A percentile compares a stretch with the other conserved stretches of the same genome.
These are phyloP conservation scores for Vandiemenella viatica DNA, from an alignment of 2,888 invertebrate genomes.

Conservation along the genomic window DNA sequence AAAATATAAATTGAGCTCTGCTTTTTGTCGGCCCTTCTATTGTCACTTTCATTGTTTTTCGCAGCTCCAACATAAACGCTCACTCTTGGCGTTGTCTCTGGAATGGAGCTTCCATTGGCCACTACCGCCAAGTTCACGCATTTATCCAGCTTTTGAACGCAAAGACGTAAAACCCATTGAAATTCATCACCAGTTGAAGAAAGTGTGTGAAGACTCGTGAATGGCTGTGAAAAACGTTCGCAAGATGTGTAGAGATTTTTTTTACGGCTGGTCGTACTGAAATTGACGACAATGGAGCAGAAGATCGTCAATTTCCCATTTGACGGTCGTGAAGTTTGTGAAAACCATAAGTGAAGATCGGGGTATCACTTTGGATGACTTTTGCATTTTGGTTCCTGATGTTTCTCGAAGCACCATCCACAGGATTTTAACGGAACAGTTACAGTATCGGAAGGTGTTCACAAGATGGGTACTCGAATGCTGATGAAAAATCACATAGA, in stretches of 20 bases:
- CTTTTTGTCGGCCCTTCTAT: too few species aligned
- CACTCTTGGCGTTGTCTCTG: too few species aligned
- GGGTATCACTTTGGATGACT: not conserved
- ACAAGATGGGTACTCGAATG: not conserved
- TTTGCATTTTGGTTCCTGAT: not conserved
- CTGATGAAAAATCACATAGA: not conserved
- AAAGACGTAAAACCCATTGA: too few species aligned
- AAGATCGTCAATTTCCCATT: not conserved
- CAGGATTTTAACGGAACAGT: not conserved
- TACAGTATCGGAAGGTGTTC: not conserved
- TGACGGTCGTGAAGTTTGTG: not conserved
- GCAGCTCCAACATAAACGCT: too few species aligned
- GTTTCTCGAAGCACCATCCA: not conserved
- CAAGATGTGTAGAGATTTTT: not conserved
- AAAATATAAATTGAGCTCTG: too few species aligned
- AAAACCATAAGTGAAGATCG: too few species aligned
- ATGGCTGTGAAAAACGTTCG: not conserved
- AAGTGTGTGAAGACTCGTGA: too few species aligned
- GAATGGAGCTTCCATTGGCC: too few species aligned
- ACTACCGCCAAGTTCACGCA: too few species aligned
- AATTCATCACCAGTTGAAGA: too few species aligned
- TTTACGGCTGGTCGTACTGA: not conserved
- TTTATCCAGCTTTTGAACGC: too few species aligned
- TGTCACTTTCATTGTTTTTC: too few species aligned
- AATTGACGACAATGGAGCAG: not conserved